Evolutionary conservation across 2,888 invertebrate genomes (phyloP).

Genomic region (Drosophila pseudotalamancana): DNA sequence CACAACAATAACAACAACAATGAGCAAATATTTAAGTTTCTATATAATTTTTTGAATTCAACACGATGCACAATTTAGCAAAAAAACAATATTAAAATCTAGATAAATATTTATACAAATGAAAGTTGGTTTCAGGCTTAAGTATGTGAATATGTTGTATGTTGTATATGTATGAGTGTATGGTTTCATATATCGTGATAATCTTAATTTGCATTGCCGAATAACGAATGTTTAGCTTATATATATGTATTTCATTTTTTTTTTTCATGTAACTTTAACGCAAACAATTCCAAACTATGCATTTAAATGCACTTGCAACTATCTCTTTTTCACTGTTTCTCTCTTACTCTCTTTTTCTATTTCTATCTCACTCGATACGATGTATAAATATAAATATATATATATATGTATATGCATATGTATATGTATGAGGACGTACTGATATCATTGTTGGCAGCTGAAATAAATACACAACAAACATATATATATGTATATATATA

Average conservation of each 20-base stretch:
- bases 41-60: too few species aligned
- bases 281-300: conserved; percentile 50
- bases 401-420: too few species aligned
- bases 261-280: conserved; percentile 8
- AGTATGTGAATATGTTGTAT: conserved; percentile 13
- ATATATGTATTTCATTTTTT: not conserved
- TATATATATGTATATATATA: conserved; percentile 8
- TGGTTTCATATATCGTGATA: conserved; percentile 19
- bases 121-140: conserved; percentile 37
- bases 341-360: not conserved
- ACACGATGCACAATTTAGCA: conserved; percentile 19
- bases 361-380: conserved; percentile 3
- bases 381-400: conserved; percentile 6
- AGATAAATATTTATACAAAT: not conserved
- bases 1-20: conserved; percentile 14
- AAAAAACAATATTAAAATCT: conserved; percentile 16
- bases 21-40: conserved; percentile 10
- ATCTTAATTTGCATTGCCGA: conserved; percentile 7
- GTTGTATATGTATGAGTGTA: conserved; percentile 24
- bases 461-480: conserved; percentile 31
- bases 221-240: too few species aligned
- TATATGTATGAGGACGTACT: conserved; percentile 27
- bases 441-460: conserved; percentile 47
- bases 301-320: conserved; percentile 25
- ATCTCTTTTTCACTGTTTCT: conserved; percentile 1